Percentiles rank a stretch among this genome's conserved stretches.
These are phyloP conservation scores for Lophochroa leadbeateri DNA, from an alignment of 2,113 vertebrate species.

Conservation along the genomic window DNA sequence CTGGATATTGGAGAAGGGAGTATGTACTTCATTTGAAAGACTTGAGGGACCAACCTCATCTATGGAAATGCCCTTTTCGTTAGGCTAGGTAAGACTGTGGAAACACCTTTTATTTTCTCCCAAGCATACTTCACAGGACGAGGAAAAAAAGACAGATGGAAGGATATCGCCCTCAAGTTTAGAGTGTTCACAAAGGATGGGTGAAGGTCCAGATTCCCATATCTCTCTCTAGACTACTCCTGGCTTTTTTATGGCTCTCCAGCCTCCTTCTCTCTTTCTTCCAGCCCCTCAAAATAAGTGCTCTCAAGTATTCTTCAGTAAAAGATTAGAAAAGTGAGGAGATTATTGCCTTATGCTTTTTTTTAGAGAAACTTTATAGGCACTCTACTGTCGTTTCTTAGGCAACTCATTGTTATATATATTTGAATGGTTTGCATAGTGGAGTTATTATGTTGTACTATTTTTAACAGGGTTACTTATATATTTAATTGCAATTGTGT, in stretches of 20 bases:
- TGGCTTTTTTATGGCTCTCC: neutral
- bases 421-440: neutral
- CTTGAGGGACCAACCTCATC: neutral
- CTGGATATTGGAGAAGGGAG: neutral
- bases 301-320: neutral
- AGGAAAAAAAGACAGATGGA: neutral
- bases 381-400: neutral
- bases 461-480: neutral
- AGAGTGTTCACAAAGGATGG: neutral
- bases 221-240: neutral
- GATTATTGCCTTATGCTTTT: neutral
- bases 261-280: neutral
- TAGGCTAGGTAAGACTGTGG: neutral
- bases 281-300: neutral
- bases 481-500: neutral
- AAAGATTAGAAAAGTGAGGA: neutral
- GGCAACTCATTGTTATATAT: neutral
- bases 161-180: neutral
- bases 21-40: neutral
- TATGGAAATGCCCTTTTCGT: neutral
- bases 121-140: neutral
- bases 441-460: neutral
- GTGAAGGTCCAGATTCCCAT: accelerated
- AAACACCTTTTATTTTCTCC: neutral
- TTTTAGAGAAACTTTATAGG: neutral